Conservation (phyloP, 35 echinoderm and acorn worm genomes). For the Holothuria glaberrima region DNA sequence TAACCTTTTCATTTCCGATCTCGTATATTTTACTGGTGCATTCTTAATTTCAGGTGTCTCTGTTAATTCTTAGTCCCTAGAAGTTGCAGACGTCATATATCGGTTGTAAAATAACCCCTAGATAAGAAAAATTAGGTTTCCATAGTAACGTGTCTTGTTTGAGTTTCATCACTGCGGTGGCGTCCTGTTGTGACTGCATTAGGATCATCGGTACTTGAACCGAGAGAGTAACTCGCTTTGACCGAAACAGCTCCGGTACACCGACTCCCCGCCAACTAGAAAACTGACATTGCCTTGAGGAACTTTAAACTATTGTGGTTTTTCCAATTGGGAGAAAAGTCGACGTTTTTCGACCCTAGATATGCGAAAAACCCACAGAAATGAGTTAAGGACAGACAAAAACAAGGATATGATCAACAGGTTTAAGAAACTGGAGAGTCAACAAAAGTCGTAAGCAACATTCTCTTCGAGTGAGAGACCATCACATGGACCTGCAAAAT, state of each 20-base stretch:
- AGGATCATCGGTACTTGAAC: conserved; percentile 1
- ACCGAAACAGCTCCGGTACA: background rate
- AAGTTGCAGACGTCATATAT: background rate
- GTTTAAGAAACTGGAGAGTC: background rate
- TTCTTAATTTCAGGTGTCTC: too few relatives aligned
- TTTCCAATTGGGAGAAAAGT: background rate
- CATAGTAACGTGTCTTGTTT: conserved; percentile 10
- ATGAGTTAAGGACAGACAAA: too few relatives aligned
- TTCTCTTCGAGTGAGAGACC: background rate
- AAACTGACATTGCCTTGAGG: background rate
- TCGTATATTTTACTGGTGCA: too few relatives aligned
- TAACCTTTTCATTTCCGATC: too few relatives aligned
- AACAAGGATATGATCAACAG: too few relatives aligned
- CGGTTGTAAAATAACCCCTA: background rate
- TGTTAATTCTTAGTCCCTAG: background rate
- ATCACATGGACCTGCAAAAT: background rate
- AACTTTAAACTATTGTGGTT: conserved; percentile 22
- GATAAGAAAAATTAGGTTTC: conserved; percentile 1
- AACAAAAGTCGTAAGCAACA: background rate
- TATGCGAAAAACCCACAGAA: too few relatives aligned
- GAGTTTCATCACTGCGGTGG: background rate
- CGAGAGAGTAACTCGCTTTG: conserved; percentile 5
- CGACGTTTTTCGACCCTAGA: too few relatives aligned
- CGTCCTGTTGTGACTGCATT: conserved; percentile 27
- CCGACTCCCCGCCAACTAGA: too few relatives aligned